These are phyloP conservation scores for Acronicta psi DNA, from an alignment of 2,888 invertebrate genomes.

Conservation along the genomic window DNA sequence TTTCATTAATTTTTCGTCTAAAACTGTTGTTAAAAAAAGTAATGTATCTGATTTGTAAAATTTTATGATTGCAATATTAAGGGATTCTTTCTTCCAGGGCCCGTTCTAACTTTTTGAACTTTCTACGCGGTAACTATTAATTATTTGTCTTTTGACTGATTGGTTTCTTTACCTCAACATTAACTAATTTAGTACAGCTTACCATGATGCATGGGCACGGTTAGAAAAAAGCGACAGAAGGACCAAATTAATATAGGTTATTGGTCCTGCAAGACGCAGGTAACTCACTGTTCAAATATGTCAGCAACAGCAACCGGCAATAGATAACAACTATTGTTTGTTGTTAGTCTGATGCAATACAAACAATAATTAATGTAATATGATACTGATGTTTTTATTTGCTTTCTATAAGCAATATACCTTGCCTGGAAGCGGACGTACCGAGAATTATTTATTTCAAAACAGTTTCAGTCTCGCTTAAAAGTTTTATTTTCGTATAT, in stretches of 20 bases:
- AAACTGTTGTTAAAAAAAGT: too few species aligned
- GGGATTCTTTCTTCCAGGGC: too few species aligned
- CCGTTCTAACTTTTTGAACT: too few species aligned
- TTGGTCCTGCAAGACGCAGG: not conserved
- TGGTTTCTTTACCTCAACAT: too few species aligned
- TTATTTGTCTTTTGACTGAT: too few species aligned
- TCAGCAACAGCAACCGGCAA: not conserved
- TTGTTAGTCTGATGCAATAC: not conserved
- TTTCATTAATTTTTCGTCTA: too few species aligned
- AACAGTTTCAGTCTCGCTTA: constrained; percentile 8
- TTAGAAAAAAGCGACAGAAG: too few species aligned
- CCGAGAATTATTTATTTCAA: constrained; percentile 1
- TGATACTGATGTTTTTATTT: not conserved
- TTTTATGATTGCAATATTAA: too few species aligned
- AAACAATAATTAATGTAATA: constrained; percentile 11
- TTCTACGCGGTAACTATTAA: too few species aligned
- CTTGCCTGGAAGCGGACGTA: constrained; percentile 12
- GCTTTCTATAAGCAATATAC: not conserved
- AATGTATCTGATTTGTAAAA: too few species aligned
- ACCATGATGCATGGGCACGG: not conserved
- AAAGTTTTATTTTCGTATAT: constrained; percentile 14
- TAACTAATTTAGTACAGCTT: too few species aligned
- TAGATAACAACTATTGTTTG: constrained; percentile 1
- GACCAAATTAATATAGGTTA: too few species aligned
- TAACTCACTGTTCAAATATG: not conserved